These are phyloP conservation scores for Poecilia picta DNA, from an alignment of 2,797 vertebrate species.

Conservation along the genomic window DNA sequence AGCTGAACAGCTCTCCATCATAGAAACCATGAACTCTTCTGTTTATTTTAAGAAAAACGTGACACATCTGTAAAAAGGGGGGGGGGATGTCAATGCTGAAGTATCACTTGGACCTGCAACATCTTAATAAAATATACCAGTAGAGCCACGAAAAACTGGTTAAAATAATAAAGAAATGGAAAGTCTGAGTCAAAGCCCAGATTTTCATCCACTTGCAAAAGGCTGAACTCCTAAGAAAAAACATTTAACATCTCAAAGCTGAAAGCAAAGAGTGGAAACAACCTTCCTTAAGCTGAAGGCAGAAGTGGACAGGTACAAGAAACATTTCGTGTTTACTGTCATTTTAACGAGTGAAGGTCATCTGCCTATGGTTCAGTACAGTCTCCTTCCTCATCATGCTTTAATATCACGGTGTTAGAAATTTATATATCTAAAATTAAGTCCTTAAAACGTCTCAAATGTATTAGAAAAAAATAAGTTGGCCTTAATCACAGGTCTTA, in stretches of 20 bases:
- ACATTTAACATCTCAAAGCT: background rate
- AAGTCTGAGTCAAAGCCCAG: background rate
- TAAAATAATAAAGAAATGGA: background rate
- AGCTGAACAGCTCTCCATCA: background rate
- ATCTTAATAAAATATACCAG: background rate
- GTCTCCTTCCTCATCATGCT: conserved; percentile 19
- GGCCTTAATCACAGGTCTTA: no score
- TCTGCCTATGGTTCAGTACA: conserved; percentile 13
- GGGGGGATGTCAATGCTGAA: background rate
- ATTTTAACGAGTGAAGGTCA: background rate
- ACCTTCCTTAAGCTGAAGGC: background rate
- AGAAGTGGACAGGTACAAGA: background rate
- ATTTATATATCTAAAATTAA: no score
- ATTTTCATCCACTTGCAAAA: background rate
- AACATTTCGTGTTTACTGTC: background rate
- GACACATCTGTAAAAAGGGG: background rate
- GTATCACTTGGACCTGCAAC: background rate
- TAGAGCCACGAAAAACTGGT: background rate
- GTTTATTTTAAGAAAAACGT: background rate
- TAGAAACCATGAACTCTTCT: background rate
- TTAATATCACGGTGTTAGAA: background rate
- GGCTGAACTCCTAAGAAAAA: background rate
- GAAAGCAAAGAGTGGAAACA: background rate
- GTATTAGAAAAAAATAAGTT: no score
- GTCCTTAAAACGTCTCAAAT: no score